Evolutionary conservation across 2,797 vertebrate genomes (phyloP).

Genomic region (Melanotaenia boesemani): DNA sequence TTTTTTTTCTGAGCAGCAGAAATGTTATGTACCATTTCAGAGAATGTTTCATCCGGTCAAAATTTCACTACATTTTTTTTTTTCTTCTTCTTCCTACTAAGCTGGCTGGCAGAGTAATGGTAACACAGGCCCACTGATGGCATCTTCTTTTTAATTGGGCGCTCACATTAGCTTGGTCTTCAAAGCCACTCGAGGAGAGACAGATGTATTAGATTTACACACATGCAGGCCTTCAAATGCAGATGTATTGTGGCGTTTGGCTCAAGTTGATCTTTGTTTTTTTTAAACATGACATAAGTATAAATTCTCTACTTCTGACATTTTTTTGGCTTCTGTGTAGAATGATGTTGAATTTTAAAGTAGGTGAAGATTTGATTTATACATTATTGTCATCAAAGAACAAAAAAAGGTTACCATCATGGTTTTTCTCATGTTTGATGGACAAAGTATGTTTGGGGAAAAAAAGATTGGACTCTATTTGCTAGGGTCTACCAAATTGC

Average conservation of each 20-base stretch:
- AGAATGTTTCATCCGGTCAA: constrained; percentile 42
- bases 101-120: constrained; percentile 54
- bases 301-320: constrained; percentile 39
- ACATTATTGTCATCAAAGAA: not conserved
- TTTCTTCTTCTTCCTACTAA: constrained; percentile 11
- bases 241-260: constrained; percentile 26
- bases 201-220: constrained; percentile 30
- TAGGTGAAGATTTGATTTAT: not conserved
- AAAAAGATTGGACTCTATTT: no score
- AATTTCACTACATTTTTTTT: constrained; percentile 22
- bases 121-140: constrained; percentile 56
- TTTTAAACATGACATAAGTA: not conserved
- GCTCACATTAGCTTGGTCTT: constrained; percentile 27
- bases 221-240: constrained; percentile 24
- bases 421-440: no score
- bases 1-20: constrained; percentile 51
- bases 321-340: constrained; percentile 35
- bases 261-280: constrained; percentile 28
- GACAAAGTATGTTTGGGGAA: no score
- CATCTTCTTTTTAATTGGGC: constrained; percentile 37
- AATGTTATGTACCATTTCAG: constrained; percentile 47
- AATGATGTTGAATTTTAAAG: not conserved
- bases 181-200: constrained; percentile 20
- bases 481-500: no score
- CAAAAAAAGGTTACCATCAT: not conserved